These are phyloP conservation scores for human (Homo sapiens) DNA, from an alignment of 2,113 vertebrate species.

Conservation along the genomic window GRCh38 chr14:87623001-87623500, in stretches of 20 bases:
- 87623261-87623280: background rate
- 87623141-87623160: background rate
- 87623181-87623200: background rate
- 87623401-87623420: background rate
- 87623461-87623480: background rate
- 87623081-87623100: rapidly evolving
- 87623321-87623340: background rate
- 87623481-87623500: background rate
- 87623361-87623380: background rate
- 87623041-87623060: rapidly evolving
- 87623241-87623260: background rate
- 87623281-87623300: background rate
- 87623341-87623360: background rate
- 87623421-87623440: rapidly evolving
- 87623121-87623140: no score
- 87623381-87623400: background rate
- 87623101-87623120: background rate
- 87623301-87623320: rapidly evolving
- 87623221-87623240: background rate
- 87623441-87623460: background rate
- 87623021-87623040: background rate
- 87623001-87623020: rapidly evolving
- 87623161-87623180: background rate
- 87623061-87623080: rapidly evolving
- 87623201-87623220: background rate